Evolutionary conservation across 2,797 vertebrate species (phyloP).

Genomic region (Melanotaenia parkinsoni): DNA sequence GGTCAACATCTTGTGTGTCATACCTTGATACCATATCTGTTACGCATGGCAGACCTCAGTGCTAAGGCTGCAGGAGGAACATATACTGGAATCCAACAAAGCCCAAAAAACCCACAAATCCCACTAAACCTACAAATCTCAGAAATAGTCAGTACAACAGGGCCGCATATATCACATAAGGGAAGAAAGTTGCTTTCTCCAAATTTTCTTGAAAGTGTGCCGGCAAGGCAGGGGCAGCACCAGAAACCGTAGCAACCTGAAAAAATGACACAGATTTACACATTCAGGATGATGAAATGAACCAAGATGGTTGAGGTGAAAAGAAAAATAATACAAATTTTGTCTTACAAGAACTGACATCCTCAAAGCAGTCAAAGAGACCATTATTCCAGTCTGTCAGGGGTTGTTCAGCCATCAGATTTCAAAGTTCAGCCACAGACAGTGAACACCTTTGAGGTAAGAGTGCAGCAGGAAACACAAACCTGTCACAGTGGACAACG

Average conservation of each 20-base stretch:
- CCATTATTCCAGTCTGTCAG: not conserved
- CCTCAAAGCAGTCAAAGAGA: constrained; percentile 14
- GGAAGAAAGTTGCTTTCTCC: constrained; percentile 59
- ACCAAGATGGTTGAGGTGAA: not conserved
- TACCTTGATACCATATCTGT: constrained; percentile 62
- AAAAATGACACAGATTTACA: not conserved
- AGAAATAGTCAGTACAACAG: rapidly evolving
- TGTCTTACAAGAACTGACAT: not conserved
- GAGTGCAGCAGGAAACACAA: not conserved
- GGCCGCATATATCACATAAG: constrained; percentile 41
- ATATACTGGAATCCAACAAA: constrained; percentile 28
- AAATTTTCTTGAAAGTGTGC: constrained; percentile 50
- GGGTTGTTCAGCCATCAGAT: constrained; percentile 1
- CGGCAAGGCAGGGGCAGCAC: constrained; percentile 68
- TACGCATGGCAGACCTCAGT: constrained; percentile 44
- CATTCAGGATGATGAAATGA: not conserved
- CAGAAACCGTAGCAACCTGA: constrained; percentile 54
- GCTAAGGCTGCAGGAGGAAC: constrained; percentile 45
- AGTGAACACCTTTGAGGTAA: not conserved
- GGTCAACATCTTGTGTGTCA: not conserved
- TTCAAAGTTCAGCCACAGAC: not conserved
- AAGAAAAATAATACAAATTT: not conserved
- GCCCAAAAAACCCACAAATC: too few species aligned
- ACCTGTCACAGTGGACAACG: not conserved
- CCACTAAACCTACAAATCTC: constrained; percentile 9